Conservation (phyloP, 2,888 invertebrate genomes). For the Smittia sp. region DNA sequence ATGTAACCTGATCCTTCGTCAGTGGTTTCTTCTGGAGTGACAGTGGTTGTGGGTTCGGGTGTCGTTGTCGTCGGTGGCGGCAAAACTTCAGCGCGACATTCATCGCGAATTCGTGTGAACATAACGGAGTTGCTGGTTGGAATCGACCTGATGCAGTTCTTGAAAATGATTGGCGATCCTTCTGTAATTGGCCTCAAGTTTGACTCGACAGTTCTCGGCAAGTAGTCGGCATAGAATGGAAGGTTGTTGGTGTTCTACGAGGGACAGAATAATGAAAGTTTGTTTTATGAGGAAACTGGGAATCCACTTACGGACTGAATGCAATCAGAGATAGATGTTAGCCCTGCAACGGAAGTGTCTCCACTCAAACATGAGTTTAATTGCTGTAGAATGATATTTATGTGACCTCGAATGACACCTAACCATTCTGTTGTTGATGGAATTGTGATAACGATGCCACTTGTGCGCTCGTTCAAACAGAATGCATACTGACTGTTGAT, state of each 20-base stretch:
- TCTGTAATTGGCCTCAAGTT: not conserved
- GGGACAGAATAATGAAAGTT: not conserved
- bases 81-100: not conserved
- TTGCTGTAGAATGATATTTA: constrained; percentile 33
- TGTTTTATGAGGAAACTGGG: not conserved
- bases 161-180: constrained; percentile 16
- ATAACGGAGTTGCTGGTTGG: not conserved
- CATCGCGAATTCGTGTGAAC: not conserved
- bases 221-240: constrained; percentile 21
- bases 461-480: constrained; percentile 21
- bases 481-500: not conserved
- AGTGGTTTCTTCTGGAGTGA: not conserved
- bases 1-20: not conserved
- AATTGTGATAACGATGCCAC: not conserved
- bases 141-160: constrained; percentile 5
- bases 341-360: not conserved
- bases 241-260: constrained; percentile 32
- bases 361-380: constrained; percentile 29
- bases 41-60: not conserved
- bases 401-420: constrained; percentile 18
- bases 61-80: not conserved
- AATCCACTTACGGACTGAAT: constrained; percentile 16
- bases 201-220: constrained; percentile 5
- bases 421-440: constrained; percentile 20
- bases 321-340: constrained; percentile 22